A percentile compares a stretch with the other conserved stretches of the same genome.
These are phyloP conservation scores for Pipistrellus kuhlii DNA, from an alignment of 2,797 vertebrate genomes.

Conservation along the genomic window DNA sequence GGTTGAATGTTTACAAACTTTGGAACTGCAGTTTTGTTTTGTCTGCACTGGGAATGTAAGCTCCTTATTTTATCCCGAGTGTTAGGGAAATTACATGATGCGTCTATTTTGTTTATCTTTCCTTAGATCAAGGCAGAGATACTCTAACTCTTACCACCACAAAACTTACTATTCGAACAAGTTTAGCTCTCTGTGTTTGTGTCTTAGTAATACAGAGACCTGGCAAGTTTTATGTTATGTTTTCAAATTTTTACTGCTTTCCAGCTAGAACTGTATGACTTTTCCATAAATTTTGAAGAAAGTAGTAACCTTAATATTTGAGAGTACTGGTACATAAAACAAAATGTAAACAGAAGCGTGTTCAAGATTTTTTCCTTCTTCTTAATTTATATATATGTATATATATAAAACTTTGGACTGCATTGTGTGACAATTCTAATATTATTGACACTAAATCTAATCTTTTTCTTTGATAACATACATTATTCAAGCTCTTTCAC, in stretches of 20 bases:
- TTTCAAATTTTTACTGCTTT: slow-evolving; percentile 83
- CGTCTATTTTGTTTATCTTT: slow-evolving; percentile 71
- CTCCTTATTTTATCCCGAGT: slow-evolving; percentile 35
- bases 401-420: background rate
- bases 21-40: slow-evolving; percentile 57
- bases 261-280: slow-evolving; percentile 68
- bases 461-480: slow-evolving; percentile 62
- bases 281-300: slow-evolving; percentile 84
- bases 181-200: slow-evolving; percentile 58
- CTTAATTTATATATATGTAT: background rate
- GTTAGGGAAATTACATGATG: slow-evolving; percentile 46
- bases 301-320: slow-evolving; percentile 78
- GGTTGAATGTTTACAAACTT: slow-evolving; percentile 52
- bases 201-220: slow-evolving; percentile 69
- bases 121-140: slow-evolving; percentile 32
- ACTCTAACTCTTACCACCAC: background rate
- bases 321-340: slow-evolving; percentile 80
- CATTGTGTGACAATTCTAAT: slow-evolving; percentile 69
- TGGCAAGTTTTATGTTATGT: slow-evolving; percentile 79
- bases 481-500: slow-evolving; percentile 61
- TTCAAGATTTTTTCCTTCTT: background rate
- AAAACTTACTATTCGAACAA: slow-evolving; percentile 56
- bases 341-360: slow-evolving; percentile 63
- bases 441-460: slow-evolving; percentile 72
- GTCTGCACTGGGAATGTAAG: slow-evolving; percentile 30